Conservation (phyloP, 2,888 invertebrate species). For the Papilio gigon region DNA sequence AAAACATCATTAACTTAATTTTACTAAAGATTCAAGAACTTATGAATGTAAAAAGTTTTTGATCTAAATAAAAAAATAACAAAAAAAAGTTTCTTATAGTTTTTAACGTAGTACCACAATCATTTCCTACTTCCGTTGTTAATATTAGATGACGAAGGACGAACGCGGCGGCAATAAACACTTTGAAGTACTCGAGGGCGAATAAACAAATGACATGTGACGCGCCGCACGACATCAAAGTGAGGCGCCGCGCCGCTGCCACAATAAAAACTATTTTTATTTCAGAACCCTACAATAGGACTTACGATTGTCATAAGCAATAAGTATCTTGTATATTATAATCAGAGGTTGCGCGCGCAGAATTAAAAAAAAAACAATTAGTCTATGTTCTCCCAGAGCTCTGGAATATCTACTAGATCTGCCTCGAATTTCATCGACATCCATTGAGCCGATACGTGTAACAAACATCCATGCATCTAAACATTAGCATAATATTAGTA, state of each 20-base stretch:
- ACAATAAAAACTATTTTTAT: constrained; percentile 51
- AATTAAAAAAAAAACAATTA: too few species aligned
- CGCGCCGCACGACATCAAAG: constrained; percentile 27
- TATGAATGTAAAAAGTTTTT: too few species aligned
- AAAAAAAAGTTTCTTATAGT: neutral
- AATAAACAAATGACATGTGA: constrained; percentile 38
- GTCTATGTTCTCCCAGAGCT: too few species aligned
- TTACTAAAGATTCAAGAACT: neutral
- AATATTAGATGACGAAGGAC: constrained; percentile 31
- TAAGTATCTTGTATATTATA: constrained; percentile 10
- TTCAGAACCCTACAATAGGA: constrained; percentile 49
- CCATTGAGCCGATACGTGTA: too few species aligned
- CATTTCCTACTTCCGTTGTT: constrained; percentile 32
- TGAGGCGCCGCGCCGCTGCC: constrained; percentile 21
- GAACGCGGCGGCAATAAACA: constrained; percentile 31
- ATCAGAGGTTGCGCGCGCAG: neutral
- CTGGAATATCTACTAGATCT: too few species aligned
- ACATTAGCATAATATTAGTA: neutral
- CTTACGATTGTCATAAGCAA: constrained; percentile 44
- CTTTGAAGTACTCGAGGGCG: constrained; percentile 27
- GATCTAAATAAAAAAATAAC: neutral
- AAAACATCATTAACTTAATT: too few species aligned
- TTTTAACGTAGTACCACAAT: neutral
- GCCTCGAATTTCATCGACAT: too few species aligned
- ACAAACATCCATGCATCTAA: too few species aligned